These are phyloP conservation scores for Gambusia affinis DNA, from an alignment of 2,113 vertebrate genomes.

Conservation along the genomic window DNA sequence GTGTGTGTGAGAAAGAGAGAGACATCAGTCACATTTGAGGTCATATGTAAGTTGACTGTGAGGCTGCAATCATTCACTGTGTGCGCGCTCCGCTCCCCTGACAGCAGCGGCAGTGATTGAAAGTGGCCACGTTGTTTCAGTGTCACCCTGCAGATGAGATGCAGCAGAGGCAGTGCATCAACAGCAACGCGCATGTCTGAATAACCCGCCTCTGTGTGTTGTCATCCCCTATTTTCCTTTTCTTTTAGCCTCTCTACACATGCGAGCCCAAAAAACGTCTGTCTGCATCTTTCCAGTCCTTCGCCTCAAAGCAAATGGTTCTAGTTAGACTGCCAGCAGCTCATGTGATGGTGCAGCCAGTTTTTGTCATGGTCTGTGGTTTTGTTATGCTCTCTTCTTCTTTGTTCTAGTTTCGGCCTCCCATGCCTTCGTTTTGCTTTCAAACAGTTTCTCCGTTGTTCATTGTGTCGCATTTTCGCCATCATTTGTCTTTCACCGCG, in stretches of 20 bases:
- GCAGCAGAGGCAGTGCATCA: conserved; percentile 25
- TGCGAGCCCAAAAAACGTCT: neutral
- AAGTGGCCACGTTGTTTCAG: conserved; percentile 57
- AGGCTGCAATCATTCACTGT: conserved; percentile 41
- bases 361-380: conserved; percentile 9
- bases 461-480: neutral
- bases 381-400: conserved; percentile 7
- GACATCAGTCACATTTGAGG: conserved; percentile 42
- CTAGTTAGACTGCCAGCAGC: conserved; percentile 9
- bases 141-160: conserved; percentile 54
- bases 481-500: neutral
- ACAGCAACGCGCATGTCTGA: neutral
- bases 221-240: conserved; percentile 12
- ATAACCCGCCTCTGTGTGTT: conserved; percentile 17
- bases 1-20: neutral
- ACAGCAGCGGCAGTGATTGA: conserved; percentile 47
- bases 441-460: neutral
- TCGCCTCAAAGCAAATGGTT: conserved; percentile 10
- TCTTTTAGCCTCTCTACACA: neutral
- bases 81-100: conserved; percentile 14
- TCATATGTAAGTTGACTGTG: conserved; percentile 47
- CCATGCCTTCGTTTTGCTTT: neutral
- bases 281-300: conserved; percentile 18
- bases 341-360: neutral
- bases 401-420: neutral